Evolutionary conservation across 2,113 vertebrate species (phyloP).

Genomic region (Solea solea): DNA sequence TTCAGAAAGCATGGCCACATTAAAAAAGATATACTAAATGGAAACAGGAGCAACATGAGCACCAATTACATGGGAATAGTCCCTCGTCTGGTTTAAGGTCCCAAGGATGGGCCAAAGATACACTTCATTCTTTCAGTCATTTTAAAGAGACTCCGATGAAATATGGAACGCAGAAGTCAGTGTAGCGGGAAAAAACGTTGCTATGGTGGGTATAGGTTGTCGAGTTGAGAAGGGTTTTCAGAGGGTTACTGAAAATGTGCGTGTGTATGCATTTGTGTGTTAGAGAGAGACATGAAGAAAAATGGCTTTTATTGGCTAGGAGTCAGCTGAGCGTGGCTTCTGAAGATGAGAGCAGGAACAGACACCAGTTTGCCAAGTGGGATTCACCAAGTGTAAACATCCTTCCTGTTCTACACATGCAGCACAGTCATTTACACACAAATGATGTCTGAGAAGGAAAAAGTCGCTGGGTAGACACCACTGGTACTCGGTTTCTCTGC

Average conservation of each 20-base stretch:
- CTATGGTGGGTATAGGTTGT: constrained; percentile 37
- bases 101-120: constrained; percentile 37
- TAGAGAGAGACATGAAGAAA: constrained; percentile 6
- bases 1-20: constrained; percentile 50
- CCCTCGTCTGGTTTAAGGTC: constrained; percentile 50
- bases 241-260: constrained; percentile 25
- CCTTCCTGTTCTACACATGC: constrained; percentile 35
- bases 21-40: constrained; percentile 63
- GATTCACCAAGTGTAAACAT: constrained; percentile 36
- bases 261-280: neutral
- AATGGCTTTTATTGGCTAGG: constrained; percentile 41
- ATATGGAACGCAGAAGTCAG: constrained; percentile 47
- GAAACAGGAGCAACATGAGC: constrained; percentile 58
- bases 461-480: neutral
- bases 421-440: constrained; percentile 24
- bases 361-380: constrained; percentile 33
- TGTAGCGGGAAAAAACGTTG: constrained; percentile 58
- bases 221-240: constrained; percentile 40
- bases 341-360: constrained; percentile 17
- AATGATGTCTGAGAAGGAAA: constrained; percentile 21
- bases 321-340: constrained; percentile 40
- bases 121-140: constrained; percentile 18
- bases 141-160: constrained; percentile 24
- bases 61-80: constrained; percentile 72
- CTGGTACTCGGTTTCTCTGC: constrained; percentile 8